Percentiles rank a stretch among this genome's conserved stretches.
Conservation (phyloP, 2,113 vertebrate species). For the Eulemur rufifrons region DNA sequence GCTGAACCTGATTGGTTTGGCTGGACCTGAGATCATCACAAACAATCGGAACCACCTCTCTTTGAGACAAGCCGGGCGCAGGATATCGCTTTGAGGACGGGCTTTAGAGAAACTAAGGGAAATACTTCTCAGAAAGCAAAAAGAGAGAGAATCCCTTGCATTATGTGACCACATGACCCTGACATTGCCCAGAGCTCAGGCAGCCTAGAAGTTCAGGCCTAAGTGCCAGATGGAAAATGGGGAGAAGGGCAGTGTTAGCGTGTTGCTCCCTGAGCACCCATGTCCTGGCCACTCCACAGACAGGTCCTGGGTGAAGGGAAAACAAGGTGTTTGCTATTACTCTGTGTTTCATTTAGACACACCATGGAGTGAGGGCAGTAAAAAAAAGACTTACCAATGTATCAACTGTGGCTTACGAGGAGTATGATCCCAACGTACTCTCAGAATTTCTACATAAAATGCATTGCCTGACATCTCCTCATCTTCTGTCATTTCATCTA, state of each 20-base stretch:
- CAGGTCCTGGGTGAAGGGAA: not conserved
- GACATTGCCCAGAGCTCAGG: not conserved
- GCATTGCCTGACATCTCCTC: not conserved
- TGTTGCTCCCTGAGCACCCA: not conserved
- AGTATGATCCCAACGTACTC: not conserved
- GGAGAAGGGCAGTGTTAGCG: not conserved
- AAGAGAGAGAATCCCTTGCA: not conserved
- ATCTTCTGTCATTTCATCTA: not conserved
- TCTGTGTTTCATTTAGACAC: not conserved
- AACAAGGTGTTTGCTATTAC: not conserved
- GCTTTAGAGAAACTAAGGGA: not conserved
- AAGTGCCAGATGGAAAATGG: not conserved
- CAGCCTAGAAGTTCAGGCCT: not conserved
- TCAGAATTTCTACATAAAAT: not conserved
- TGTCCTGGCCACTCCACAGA: not conserved
- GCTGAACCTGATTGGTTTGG: not conserved
- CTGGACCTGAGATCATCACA: not conserved
- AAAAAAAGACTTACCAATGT: not conserved
- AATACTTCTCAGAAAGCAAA: not conserved
- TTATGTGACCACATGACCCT: not conserved
- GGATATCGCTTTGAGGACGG: not conserved
- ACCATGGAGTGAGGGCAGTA: not conserved
- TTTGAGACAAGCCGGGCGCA: not conserved
- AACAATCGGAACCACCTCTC: not conserved
- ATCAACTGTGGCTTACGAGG: not conserved